Percentiles rank a stretch among this genome's conserved stretches.
These are phyloP conservation scores for Megalops cyprinoides DNA, from an alignment of 2,797 vertebrate species.

Conservation along the genomic window DNA sequence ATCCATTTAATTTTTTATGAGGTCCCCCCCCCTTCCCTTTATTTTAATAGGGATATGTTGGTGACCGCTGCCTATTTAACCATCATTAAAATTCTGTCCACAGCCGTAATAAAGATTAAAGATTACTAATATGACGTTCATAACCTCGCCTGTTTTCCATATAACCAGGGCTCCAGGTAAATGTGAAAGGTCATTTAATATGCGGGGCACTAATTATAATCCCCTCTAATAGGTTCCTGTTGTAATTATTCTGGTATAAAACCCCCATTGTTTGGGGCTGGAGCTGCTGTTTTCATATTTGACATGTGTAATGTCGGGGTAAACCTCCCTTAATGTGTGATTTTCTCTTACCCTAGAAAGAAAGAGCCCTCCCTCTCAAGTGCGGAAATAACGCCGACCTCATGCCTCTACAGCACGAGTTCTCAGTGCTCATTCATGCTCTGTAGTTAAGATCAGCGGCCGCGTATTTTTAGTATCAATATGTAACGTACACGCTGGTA, in stretches of 20 bases:
- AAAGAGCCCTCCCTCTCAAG: too few relatives aligned
- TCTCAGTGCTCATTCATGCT: background rate
- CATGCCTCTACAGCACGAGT: background rate
- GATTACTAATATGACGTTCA: slow-evolving; percentile 83
- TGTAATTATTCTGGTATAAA: slow-evolving; percentile 83
- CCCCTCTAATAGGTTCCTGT: slow-evolving; percentile 78
- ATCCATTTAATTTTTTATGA: slow-evolving; percentile 91
- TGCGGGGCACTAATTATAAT: slow-evolving; percentile 86
- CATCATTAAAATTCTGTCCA: slow-evolving; percentile 81
- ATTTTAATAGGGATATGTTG: slow-evolving; percentile 82
- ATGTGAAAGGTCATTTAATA: slow-evolving; percentile 90
- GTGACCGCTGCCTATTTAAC: slow-evolving; percentile 78
- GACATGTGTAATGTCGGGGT: slow-evolving; percentile 75
- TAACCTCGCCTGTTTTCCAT: slow-evolving; percentile 75
- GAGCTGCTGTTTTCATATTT: slow-evolving; percentile 73
- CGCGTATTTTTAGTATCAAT: background rate
- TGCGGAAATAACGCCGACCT: background rate
- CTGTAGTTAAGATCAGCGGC: background rate
- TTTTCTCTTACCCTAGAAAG: too few relatives aligned
- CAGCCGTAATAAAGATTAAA: slow-evolving; percentile 82
- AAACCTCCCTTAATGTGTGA: slow-evolving; percentile 62
- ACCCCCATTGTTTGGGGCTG: slow-evolving; percentile 79
- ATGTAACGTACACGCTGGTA: background rate
- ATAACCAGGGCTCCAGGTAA: slow-evolving; percentile 81
- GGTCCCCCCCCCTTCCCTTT: slow-evolving; percentile 67